phyloP scores from a whole-genome alignment of 92 coral and sea anemone species.

The Zoanthus sociatus region DNA sequence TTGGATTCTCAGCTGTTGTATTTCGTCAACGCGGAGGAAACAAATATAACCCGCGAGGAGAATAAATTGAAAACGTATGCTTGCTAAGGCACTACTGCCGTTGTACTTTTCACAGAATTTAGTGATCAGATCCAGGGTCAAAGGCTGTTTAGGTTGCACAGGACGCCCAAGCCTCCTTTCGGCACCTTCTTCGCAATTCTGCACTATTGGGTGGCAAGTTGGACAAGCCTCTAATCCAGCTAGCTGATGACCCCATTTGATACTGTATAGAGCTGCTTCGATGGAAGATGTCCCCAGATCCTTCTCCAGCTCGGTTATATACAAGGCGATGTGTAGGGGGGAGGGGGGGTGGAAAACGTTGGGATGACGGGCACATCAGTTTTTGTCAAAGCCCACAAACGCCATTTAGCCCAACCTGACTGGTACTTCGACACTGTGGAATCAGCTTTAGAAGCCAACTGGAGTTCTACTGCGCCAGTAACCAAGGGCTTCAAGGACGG shows the following conservation, averaged over 20 bases:
- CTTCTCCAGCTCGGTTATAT: constrained; percentile 51
- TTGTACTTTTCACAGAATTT: constrained; percentile 38
- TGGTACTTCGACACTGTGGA: constrained; percentile 49
- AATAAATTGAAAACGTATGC: constrained; percentile 56
- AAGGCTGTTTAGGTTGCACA: constrained; percentile 51
- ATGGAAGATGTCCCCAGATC: constrained; percentile 40
- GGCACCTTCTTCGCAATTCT: constrained; percentile 36
- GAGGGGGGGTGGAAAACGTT: too few relatives aligned
- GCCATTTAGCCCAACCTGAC: constrained; percentile 50
- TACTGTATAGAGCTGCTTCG: constrained; percentile 47
- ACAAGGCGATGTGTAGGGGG: constrained; percentile 56
- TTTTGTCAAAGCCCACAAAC: constrained; percentile 41
- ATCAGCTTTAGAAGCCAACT: constrained; percentile 46
- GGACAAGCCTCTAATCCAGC: constrained; percentile 41
- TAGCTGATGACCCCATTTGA: constrained; percentile 24
- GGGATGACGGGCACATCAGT: constrained; percentile 54
- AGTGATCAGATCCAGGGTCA: constrained; percentile 20
- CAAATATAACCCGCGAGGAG: constrained; percentile 53
- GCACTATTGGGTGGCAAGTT: constrained; percentile 46
- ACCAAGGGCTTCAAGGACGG: constrained; percentile 39
- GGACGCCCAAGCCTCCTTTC: constrained; percentile 56
- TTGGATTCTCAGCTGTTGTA: neutral
- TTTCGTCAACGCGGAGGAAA: constrained; percentile 1
- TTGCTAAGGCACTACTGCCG: constrained; percentile 41
- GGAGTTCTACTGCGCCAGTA: constrained; percentile 55